These are phyloP conservation scores for Sturnus vulgaris DNA, from an alignment of 2,113 vertebrate species.

Conservation along the genomic window DNA sequence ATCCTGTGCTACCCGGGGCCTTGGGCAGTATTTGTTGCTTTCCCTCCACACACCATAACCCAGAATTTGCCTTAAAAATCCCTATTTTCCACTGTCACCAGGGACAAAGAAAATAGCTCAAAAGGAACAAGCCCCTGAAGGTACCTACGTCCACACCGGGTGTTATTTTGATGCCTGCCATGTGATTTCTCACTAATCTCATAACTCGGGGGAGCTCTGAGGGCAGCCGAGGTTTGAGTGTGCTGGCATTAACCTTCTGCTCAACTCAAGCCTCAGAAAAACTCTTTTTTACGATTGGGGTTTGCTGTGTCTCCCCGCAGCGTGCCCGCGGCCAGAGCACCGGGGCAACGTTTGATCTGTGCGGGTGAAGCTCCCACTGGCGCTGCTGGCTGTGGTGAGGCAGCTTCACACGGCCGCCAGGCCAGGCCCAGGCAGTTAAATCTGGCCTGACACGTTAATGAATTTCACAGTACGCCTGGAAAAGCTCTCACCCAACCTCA, in stretches of 20 bases:
- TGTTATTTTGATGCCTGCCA: not conserved
- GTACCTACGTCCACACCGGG: not conserved
- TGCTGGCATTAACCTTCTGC: not conserved
- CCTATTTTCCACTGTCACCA: not conserved
- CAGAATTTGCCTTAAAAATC: not conserved
- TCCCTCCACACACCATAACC: not conserved
- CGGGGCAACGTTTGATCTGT: not conserved
- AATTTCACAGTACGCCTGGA: slow-evolving; percentile 72
- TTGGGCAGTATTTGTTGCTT: not conserved
- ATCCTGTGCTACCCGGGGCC: not conserved
- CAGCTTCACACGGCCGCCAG: not conserved
- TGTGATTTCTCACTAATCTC: slow-evolving; percentile 35
- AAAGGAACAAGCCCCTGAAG: not conserved
- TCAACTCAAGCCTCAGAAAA: not conserved
- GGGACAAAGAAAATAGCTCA: not conserved
- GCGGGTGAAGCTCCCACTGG: not conserved
- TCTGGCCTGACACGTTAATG: slow-evolving; percentile 64
- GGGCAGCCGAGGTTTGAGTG: not conserved
- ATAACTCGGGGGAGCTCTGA: not conserved
- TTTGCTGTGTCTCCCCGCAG: not conserved
- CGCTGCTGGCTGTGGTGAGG: not conserved
- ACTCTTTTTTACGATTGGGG: not conserved
- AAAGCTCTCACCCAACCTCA: slow-evolving; percentile 65
- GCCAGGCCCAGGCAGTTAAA: slow-evolving; percentile 61
- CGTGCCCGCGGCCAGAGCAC: fast-evolving